These are phyloP conservation scores for Caenorhabditis afra DNA, from an alignment of 2,888 invertebrate genomes.

Conservation along the genomic window DNA sequence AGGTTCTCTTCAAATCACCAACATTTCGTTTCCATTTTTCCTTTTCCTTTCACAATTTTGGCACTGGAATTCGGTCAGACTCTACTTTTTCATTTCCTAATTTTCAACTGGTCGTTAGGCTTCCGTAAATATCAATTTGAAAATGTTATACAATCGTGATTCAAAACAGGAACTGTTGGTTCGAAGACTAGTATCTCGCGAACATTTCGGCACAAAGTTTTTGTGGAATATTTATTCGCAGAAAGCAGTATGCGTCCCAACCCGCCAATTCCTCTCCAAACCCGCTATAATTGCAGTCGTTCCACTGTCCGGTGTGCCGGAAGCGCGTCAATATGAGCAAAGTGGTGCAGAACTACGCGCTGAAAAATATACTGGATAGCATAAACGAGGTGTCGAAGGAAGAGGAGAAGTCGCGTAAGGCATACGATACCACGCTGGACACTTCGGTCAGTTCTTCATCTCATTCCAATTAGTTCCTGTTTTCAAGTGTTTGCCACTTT, in stretches of 20 bases:
- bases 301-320: constrained; percentile 55
- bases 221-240: constrained; percentile 32
- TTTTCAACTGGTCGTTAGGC: neutral
- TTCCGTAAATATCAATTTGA: no score
- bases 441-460: constrained; percentile 20
- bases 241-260: constrained; percentile 20
- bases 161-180: constrained; percentile 38
- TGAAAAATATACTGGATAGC: constrained; percentile 54
- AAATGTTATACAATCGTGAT: constrained; percentile 20
- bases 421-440: constrained; percentile 46
- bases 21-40: constrained; percentile 5
- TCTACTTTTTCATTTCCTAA: no score
- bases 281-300: constrained; percentile 20
- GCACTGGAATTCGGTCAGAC: no score
- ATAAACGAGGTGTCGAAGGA: constrained; percentile 51
- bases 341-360: constrained; percentile 28
- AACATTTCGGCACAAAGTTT: constrained; percentile 34
- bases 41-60: constrained; percentile 3
- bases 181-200: constrained; percentile 40
- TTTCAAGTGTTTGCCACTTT: no score
- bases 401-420: constrained; percentile 43
- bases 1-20: neutral
- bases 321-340: constrained; percentile 38
- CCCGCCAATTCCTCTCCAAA: neutral
- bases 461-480: neutral